Conservation (phyloP, 2,113 vertebrate species). For the Sceloporus undulatus region DNA sequence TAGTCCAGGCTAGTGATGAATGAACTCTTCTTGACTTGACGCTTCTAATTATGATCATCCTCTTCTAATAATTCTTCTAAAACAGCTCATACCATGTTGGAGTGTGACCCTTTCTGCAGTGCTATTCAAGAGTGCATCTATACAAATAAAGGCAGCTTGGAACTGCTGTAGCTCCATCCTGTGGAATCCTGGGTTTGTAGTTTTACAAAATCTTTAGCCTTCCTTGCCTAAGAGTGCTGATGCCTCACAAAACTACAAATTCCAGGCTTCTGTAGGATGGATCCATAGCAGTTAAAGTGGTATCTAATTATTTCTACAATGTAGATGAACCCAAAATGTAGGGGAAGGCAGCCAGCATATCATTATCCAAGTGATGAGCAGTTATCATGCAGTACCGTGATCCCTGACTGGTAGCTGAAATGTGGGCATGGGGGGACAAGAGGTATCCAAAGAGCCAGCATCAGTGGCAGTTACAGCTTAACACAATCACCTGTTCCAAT, state of each 20-base stretch:
- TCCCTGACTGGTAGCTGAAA: neutral
- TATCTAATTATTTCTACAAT: too few relatives aligned
- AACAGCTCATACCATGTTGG: too few relatives aligned
- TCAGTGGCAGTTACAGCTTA: too few relatives aligned
- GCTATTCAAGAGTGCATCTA: neutral
- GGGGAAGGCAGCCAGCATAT: too few relatives aligned
- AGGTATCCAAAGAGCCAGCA: too few relatives aligned
- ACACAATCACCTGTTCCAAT: neutral
- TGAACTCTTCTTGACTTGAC: neutral
- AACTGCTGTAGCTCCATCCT: neutral
- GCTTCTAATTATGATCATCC: neutral
- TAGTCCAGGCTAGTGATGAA: neutral
- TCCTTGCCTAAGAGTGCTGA: too few relatives aligned
- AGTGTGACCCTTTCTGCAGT: neutral
- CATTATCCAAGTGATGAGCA: neutral
- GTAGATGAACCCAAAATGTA: too few relatives aligned
- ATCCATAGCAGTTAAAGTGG: too few relatives aligned
- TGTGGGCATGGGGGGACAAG: neutral
- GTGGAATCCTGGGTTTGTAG: too few relatives aligned
- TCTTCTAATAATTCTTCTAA: neutral
- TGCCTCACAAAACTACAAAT: too few relatives aligned
- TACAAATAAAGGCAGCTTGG: neutral
- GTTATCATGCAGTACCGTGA: neutral
- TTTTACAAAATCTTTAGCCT: too few relatives aligned
- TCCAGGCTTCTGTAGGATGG: too few relatives aligned